These are phyloP conservation scores for Hedya salicella DNA, from an alignment of 2,888 invertebrate species.

Conservation along the genomic window DNA sequence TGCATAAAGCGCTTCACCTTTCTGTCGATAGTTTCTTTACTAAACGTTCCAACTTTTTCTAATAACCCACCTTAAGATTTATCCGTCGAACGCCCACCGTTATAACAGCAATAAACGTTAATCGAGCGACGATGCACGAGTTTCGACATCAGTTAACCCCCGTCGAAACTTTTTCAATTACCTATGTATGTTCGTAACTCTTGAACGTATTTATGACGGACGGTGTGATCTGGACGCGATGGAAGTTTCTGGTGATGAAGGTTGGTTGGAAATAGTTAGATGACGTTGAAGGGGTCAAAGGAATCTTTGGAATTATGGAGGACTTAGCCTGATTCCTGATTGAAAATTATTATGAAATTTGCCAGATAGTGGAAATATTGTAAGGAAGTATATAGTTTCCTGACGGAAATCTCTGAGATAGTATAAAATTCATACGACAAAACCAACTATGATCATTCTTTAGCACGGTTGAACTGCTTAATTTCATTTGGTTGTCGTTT, in stretches of 20 bases:
- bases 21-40: background rate
- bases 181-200: conserved; percentile 57
- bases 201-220: conserved; percentile 70
- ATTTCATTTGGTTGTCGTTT: too few relatives aligned
- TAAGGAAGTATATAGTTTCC: too few relatives aligned
- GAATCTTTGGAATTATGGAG: background rate
- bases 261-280: conserved; percentile 31
- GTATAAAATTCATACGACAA: too few relatives aligned
- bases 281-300: conserved; percentile 8
- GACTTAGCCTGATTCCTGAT: background rate
- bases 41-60: conserved; percentile 36
- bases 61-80: conserved; percentile 38
- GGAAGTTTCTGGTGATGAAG: conserved; percentile 46
- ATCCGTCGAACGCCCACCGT: conserved; percentile 34
- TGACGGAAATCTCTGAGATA: too few relatives aligned
- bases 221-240: conserved; percentile 49
- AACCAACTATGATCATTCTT: too few relatives aligned
- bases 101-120: conserved; percentile 46
- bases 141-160: conserved; percentile 64
- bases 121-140: conserved; percentile 48
- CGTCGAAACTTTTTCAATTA: conserved; percentile 83
- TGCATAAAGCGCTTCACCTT: background rate
- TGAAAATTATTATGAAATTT: background rate
- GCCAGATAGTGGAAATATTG: too few relatives aligned
- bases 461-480: too few relatives aligned